Evolutionary conservation across 37 sponge, comb jelly and placozoan species (phyloP), one percentile per base, ranked within the genome.

Genomic region (Petrosia ficiformis): DNA sequence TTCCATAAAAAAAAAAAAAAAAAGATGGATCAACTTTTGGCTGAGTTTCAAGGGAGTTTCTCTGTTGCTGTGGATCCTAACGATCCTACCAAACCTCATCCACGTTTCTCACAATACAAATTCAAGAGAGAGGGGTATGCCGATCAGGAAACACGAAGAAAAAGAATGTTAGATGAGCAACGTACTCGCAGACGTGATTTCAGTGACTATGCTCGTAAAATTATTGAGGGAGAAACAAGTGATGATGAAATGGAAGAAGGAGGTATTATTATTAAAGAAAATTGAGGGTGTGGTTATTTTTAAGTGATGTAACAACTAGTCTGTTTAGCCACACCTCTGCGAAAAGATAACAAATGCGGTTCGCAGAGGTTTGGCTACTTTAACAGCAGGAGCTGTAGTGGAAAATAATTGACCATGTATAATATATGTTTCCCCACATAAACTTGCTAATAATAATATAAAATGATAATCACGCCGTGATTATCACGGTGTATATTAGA

Each of bases 11-110:
- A 71, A 4, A 40, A 4, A 16, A 44, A 4, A 71, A 16, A 21
- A 8, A 28, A 71, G 25, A 90, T 85, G 91, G 91, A 90, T 56
- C 86, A 81, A 0, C 52, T 90, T 6, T 48, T 82, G 6, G 43
- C 40, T 0, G 42, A 85, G 71, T 64, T 84, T 39, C 63, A 73
- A 48, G 80, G 77, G 8, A 25, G 52, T 5, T 77, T 85, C 65
- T 42, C 57, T 25, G 40, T 85, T 29, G 54, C 74, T 26, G 22
- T 72, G 2, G 61, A 65, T 57, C 60, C 72, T 5, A 59, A 76
- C 36, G 73, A 72, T 71, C 64, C 91, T 0, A 14, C 39, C 4
- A 37, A 41, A 14, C 78, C 74, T 10, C 82, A 90, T 44, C 91
- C 91, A 2, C 73, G 77, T 44, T 76, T 71, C 71, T 39, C 61